Evolutionary conservation across 2,888 invertebrate genomes (phyloP).

Genomic region (Muscina levida): DNA sequence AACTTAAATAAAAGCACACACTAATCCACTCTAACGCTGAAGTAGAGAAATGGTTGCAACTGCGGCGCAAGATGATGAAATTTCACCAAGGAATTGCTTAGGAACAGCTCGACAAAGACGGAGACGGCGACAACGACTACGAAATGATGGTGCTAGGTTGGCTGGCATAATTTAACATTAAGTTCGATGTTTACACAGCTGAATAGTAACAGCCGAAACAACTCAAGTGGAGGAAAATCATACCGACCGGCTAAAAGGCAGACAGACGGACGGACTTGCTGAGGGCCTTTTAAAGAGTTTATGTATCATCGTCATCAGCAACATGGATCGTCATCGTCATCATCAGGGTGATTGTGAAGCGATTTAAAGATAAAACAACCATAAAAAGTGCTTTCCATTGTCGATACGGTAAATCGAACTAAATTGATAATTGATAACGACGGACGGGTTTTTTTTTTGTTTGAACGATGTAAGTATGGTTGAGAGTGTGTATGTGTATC

Average conservation of each 20-base stretch:
- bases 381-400: conserved; percentile 33
- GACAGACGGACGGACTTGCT: not conserved
- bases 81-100: conserved; percentile 24
- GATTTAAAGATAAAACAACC: conserved; percentile 34
- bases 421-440: conserved; percentile 38
- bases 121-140: no score
- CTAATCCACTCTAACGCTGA: not conserved
- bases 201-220: conserved; percentile 5
- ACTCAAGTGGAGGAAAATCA: not conserved
- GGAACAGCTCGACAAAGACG: not conserved
- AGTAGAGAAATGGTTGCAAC: conserved; percentile 27
- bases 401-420: conserved; percentile 41
- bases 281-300: not conserved
- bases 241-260: not conserved
- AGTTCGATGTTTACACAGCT: conserved; percentile 31
- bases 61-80: conserved; percentile 25
- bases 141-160: not conserved
- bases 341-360: no score
- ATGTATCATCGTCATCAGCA: not conserved
- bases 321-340: conserved; percentile 33
- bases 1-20: conserved; percentile 25
- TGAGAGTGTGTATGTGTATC: not conserved
- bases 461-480: no score
- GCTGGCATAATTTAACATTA: not conserved
- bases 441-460: not conserved